Base-by-base conservation (phyloP, 2,888 invertebrate species). In the Coecobrya sp. region DNA sequence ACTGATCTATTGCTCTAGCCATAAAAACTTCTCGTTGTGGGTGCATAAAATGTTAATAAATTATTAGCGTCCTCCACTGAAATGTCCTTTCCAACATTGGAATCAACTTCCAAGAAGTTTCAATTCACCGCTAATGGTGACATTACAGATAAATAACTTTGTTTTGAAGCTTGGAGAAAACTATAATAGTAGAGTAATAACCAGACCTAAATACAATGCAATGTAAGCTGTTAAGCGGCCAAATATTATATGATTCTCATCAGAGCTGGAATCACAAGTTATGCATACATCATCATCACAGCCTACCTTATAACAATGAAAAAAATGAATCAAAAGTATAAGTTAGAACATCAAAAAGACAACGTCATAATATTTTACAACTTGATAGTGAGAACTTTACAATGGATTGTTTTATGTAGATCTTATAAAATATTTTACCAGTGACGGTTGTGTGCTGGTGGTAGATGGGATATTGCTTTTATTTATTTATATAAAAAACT, bases 321-420 rank as follows among this genome's bases (percentile, higher is more conserved):
- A 68, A 68, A 68, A 30, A 1, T 30, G 25, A 30, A 68, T 68
- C 30, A 30, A 68, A 68, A 30, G 65, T 68, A 30, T 30, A 68
- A 30, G 65, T 68, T 30, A 30, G 65, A 30, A 30, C 30, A 68
- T 0, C 30, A 68, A 27, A 62, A 62, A 30, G 65, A 30, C 30
- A 68, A 30, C 13, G 30, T 68, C 62, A 68, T 68, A 62, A 16
- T 19, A 55, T 19, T 4, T 55, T 55, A n/a, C n/a, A 55, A 55
- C n/a, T 62, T 30, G 65, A 68, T 73, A 19, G 42, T 42, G 42
- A 68, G 27, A 27, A 30, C 13, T 68, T 4, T 16, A 68, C 10
- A 30, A 25, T 22, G 16, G 30, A 68, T 2, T 55, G 19, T 5
- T 55, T 19, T 1, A 13, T 13, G 13, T 70, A 42, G 36, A 73